Conservation (phyloP, 2,888 invertebrate genomes). For the Drosophila peninsularis region DNA sequence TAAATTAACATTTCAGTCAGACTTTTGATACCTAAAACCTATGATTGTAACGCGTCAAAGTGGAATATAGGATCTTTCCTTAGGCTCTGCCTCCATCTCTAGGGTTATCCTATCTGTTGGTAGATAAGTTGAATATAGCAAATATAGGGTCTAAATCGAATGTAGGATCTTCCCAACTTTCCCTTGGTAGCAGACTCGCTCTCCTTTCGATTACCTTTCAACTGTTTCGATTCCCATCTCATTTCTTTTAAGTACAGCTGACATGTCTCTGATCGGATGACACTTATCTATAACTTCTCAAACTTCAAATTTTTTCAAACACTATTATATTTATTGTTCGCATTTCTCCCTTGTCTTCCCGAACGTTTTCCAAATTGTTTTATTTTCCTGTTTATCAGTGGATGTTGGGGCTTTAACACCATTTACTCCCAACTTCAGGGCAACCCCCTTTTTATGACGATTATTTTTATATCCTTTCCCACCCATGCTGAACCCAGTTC, state of each 20-base stretch:
- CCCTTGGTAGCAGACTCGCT: neutral
- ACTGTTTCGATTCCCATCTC: neutral
- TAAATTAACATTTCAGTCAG: too few relatives aligned
- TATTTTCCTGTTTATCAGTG: conserved; percentile 49
- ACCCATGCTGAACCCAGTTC: neutral
- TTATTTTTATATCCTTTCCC: conserved; percentile 68
- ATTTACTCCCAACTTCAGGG: conserved; percentile 18
- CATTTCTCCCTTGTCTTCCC: neutral
- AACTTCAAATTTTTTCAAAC: neutral
- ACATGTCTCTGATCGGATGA: neutral
- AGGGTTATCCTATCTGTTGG: neutral
- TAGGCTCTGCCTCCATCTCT: neutral
- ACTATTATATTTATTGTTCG: conserved; percentile 15
- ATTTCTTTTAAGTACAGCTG: neutral
- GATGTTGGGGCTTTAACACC: conserved; percentile 36
- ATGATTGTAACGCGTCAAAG: neutral
- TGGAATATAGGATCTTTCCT: too few relatives aligned
- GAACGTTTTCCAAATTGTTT: conserved; percentile 34
- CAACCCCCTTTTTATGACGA: conserved; percentile 70
- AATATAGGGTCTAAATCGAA: too few relatives aligned
- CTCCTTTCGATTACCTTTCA: neutral
- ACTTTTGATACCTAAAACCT: neutral
- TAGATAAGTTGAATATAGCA: too few relatives aligned
- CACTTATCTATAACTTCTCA: neutral
- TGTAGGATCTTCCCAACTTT: too few relatives aligned